Evolutionary conservation across 2,888 invertebrate genomes (phyloP).

Genomic region (Dorcus parallelipipedus): DNA sequence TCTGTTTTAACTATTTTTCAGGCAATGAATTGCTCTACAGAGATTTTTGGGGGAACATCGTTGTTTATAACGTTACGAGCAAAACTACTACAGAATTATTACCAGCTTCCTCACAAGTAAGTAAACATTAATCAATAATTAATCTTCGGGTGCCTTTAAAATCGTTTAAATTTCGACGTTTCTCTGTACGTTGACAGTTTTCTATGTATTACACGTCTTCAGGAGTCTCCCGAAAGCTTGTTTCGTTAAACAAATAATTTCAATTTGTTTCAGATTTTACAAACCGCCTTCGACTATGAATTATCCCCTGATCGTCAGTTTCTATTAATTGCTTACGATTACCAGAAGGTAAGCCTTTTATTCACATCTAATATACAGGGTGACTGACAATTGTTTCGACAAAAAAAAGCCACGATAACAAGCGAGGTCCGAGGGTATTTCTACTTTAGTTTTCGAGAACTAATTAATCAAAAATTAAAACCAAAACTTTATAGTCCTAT

Average conservation of each 20-base stretch:
- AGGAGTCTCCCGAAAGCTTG: not conserved
- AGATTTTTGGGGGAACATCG: slow-evolving; percentile 55
- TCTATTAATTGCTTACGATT: slow-evolving; percentile 60
- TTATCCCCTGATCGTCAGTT: slow-evolving; percentile 65
- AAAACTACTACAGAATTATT: slow-evolving; percentile 49
- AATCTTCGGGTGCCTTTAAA: too few relatives aligned
- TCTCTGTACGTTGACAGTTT: too few relatives aligned
- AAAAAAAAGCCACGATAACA: too few relatives aligned
- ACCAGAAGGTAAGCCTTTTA: slow-evolving; percentile 55
- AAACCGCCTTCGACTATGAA: slow-evolving; percentile 52
- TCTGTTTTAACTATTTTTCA: not conserved
- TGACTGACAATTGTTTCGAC: too few relatives aligned
- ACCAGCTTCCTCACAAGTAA: not conserved
- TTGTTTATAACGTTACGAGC: slow-evolving; percentile 54
- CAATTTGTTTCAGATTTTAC: slow-evolving; percentile 40
- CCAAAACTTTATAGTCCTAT: too few relatives aligned
- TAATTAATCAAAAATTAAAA: too few relatives aligned
- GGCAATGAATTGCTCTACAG: slow-evolving; percentile 63
- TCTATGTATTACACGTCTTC: not conserved
- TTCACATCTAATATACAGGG: not conserved
- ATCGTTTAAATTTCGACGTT: too few relatives aligned
- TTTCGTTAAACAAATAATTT: not conserved
- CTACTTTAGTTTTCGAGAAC: too few relatives aligned
- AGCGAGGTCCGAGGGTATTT: too few relatives aligned
- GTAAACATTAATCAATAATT: too few relatives aligned